Evolutionary conservation across 1,140 invertebrate genomes (phyloP).

Genomic region (Caenorhabditis brenneri): DNA sequence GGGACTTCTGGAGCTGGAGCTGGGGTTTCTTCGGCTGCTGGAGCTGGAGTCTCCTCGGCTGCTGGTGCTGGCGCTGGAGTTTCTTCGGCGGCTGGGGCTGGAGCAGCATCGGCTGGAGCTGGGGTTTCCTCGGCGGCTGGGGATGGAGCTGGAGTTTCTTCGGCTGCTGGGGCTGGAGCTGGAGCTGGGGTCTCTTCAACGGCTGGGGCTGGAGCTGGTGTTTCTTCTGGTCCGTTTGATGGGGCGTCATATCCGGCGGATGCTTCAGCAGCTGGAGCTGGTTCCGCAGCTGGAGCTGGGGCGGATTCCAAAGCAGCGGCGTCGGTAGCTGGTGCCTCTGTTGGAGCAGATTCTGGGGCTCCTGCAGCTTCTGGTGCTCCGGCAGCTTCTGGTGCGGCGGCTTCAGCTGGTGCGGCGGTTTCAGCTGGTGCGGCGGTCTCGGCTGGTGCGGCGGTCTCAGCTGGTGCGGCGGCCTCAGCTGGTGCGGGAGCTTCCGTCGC

Average conservation of each 20-base stretch:
- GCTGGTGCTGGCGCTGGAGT: conserved; percentile 9
- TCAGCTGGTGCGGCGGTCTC: background rate
- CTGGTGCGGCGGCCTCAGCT: background rate
- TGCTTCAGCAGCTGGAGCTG: conserved; percentile 33
- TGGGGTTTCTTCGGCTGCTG: background rate
- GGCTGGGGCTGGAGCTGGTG: background rate
- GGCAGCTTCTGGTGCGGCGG: too few species aligned
- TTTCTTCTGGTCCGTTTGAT: background rate
- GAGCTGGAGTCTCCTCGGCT: background rate
- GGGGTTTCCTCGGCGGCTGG: background rate
- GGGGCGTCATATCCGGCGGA: background rate
- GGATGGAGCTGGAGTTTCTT: background rate
- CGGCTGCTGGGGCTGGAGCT: background rate
- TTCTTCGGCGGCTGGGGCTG: background rate
- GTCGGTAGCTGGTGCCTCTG: background rate
- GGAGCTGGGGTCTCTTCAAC: background rate
- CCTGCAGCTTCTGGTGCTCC: background rate
- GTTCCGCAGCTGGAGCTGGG: conserved; percentile 29
- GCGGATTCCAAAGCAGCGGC: conserved; percentile 14
- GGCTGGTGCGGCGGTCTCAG: background rate
- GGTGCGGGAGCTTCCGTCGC: background rate
- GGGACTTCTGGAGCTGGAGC: conserved; percentile 16
- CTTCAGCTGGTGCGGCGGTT: background rate
- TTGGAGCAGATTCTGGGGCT: background rate
- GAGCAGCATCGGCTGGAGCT: background rate